Evolutionary conservation across 2,113 vertebrate species (phyloP), one percentile per base, ranked within the genome.

Genomic region (Triplophysa dalaica): DNA sequence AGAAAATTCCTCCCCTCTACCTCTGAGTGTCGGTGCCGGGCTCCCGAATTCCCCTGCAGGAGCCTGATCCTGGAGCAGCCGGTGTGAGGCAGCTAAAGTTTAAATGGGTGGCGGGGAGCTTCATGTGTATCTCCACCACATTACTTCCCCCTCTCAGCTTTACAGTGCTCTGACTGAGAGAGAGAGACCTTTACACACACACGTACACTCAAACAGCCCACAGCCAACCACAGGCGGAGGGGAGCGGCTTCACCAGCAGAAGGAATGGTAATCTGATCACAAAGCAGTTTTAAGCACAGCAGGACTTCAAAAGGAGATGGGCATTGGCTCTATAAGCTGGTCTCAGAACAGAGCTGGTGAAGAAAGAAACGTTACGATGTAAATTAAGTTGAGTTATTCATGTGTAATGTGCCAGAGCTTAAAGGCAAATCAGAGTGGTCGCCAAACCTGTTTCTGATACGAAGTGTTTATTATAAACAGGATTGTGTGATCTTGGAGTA

Each of bases 31-130:
- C 70, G 41, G 21, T 75, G 75, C 63, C 22, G 52, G 14, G 29
- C 22, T 52, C 45, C 61, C 70, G 75, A 67, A 75, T 45, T 61
- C 61, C 43, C 70, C 14, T 61, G 81, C 63, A n/a, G 70, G 56
- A 74, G 52, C 70, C 24, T 70, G 58, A 48, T 62, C 73, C 29
- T 13, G 43, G n/a, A 26, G 29, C 87, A 87, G 87, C 82, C 80
- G 84, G 80, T 78, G 89, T 84, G 84, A 91, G 91, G 82, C 89
- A 87, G 65, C 86, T 90, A 50, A 89, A 89, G 79, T 89, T 91
- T 85, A 89, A 88, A 90, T 92, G 91, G 73, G 75, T 86, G 85
- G 90, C 86, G 77, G 90, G 93, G 81, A 90, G 83, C 89, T 92
- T 91, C 91, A 89, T 87, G 72, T 56, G 81, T 58, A 77, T 43